Percentiles rank a stretch among this genome's conserved stretches.
phyloP scores from a whole-genome alignment of 1,140 invertebrate genomes.

The Riptortus pedestris region DNA sequence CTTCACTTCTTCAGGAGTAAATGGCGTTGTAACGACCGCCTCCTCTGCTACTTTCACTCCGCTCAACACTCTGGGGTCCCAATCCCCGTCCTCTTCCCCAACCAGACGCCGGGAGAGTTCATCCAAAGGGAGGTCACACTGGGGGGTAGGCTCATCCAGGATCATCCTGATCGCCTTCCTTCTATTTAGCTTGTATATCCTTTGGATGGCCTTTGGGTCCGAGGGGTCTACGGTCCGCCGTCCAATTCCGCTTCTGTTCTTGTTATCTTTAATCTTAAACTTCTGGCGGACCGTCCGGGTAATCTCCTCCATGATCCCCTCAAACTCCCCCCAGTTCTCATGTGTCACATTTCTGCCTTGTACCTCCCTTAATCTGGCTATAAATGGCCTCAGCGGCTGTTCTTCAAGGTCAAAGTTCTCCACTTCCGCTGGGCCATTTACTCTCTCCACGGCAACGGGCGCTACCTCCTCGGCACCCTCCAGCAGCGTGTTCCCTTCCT shows the following conservation, averaged over 20 bases:
- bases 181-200: not conserved
- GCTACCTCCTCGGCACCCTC: no score
- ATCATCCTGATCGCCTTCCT: not conserved
- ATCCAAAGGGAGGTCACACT: not conserved
- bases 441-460: no score
- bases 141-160: not conserved
- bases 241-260: not conserved
- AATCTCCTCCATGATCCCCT: no score
- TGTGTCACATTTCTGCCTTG: no score
- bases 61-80: not conserved
- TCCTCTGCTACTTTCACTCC: not conserved
- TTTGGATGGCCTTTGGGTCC: constrained; percentile 2
- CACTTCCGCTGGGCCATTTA: no score
- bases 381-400: no score
- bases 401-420: no score
- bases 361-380: no score
- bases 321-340: no score
- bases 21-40: not conserved
- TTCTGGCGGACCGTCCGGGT: no score
- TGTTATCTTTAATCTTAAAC: not conserved
- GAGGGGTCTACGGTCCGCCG: not conserved
- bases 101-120: not conserved
- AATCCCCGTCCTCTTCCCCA: not conserved
- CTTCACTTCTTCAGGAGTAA: constrained; percentile 21
- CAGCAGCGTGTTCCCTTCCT: no score